Evolutionary conservation across 2,113 vertebrate species (phyloP), one percentile per base, ranked within the genome.

Genomic region (Paraplagusia blochii): DNA sequence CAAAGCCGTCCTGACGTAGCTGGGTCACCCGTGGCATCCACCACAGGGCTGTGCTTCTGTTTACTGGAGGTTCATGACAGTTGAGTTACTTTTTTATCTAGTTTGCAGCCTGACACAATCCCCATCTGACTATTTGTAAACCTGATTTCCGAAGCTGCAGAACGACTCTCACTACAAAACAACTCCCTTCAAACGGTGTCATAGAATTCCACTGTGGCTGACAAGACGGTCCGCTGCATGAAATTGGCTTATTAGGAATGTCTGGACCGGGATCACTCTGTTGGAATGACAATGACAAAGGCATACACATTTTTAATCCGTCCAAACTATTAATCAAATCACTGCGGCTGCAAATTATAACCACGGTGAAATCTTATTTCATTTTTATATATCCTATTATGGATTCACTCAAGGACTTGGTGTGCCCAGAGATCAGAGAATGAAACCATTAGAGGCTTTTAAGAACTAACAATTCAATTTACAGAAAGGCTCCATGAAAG

Each of bases 131-230:
- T 62, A 49, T 69, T 40, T 79, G 83, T 82, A 29, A 29, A 29
- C 22, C 3, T 29, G 22, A 73, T 87, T 70, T 69, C 70, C 66
- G 42, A 59, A 70, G 74, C 4, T 57, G 68, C 49, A 60, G 77
- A 74, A 68, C 69, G 64, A 57, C 57, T 22, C 53, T 68, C 44
- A 44, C 63, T 59, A 53, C 66, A 72, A 76, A 53, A 59, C 54
- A 50, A 46, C 62, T 44, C 76, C 80, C 83, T 88, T 88, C 74
- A 85, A 62, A 80, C 59, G 68, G 49, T 69, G 69, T 62, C 79
- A 69, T 81, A 55, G 59, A 44, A 62, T 46, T 53, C 66, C 58
- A 47, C 42, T 53, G 69, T 22, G 69, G 42, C 45, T 51, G 75
- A 43, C 48, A 60, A 60, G 66, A 66, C 68, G 74, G 78, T 75